Percentiles rank a stretch among this genome's conserved stretches.
These are phyloP conservation scores for Anabacerthia variegaticeps DNA, from an alignment of 2,797 vertebrate species.

Conservation along the genomic window DNA sequence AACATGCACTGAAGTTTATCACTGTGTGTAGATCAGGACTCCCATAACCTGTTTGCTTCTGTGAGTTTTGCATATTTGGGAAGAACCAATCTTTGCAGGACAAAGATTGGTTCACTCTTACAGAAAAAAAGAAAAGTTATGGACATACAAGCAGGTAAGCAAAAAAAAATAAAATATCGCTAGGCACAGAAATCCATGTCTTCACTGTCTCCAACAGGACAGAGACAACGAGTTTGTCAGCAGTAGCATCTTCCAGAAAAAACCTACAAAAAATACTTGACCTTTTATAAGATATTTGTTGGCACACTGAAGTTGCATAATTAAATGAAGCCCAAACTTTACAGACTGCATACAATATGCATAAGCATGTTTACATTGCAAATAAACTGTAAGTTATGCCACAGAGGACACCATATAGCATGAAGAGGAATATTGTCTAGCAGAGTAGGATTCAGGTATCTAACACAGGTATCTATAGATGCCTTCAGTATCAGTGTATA, in stretches of 20 bases:
- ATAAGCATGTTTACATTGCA: neutral
- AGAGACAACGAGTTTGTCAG: neutral
- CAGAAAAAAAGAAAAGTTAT: neutral
- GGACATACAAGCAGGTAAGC: neutral
- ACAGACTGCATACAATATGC: neutral
- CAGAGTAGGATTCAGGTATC: neutral
- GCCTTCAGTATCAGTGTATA: neutral
- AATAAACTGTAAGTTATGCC: neutral
- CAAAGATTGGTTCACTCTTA: too few relatives aligned
- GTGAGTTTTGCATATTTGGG: neutral
- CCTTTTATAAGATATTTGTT: neutral
- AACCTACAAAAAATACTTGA: neutral
- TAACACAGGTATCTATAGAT: accelerated
- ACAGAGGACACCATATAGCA: neutral
- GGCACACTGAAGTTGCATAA: neutral
- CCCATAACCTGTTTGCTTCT: neutral
- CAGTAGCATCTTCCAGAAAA: neutral
- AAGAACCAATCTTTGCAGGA: neutral
- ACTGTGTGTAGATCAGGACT: neutral
- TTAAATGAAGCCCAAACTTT: neutral
- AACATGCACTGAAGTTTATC: neutral
- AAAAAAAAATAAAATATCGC: neutral
- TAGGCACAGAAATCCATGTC: neutral
- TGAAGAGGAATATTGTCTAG: accelerated
- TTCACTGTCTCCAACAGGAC: neutral